Evolutionary conservation across 2,888 invertebrate species (phyloP).

Genomic region (Zeuzera pyrina): DNA sequence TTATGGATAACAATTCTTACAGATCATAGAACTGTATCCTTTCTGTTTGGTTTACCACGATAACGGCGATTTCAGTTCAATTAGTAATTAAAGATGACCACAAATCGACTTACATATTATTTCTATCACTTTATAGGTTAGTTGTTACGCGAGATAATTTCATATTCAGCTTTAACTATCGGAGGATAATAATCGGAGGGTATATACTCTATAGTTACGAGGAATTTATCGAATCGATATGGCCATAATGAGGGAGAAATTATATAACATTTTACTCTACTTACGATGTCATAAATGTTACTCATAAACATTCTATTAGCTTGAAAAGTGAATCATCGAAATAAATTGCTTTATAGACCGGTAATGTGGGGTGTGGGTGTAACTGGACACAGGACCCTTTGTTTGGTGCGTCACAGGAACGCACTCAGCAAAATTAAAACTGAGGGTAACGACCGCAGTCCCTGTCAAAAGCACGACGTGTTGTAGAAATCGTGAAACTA

Average conservation of each 20-base stretch:
- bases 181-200: no score
- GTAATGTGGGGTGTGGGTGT: constrained; percentile 52
- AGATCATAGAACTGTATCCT: not conserved
- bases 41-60: constrained; percentile 10
- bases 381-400: constrained; percentile 59
- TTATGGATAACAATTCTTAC: no score
- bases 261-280: constrained; percentile 28
- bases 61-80: constrained; percentile 39
- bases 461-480: constrained; percentile 21
- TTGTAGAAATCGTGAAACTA: no score
- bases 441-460: constrained; percentile 39
- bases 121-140: constrained; percentile 25
- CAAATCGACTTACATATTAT: constrained; percentile 35
- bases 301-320: constrained; percentile 31
- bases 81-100: constrained; percentile 55
- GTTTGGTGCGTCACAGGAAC: constrained; percentile 58
- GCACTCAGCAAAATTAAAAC: constrained; percentile 66
- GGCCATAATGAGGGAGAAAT: no score
- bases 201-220: no score
- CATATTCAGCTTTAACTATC: no score
- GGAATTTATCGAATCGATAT: no score
- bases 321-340: constrained; percentile 54
- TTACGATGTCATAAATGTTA: constrained; percentile 28
- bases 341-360: constrained; percentile 53
- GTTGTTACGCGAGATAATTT: constrained; percentile 28